phyloP scores from a whole-genome alignment of 1,140 invertebrate genomes.

The Dendroctonus valens region DNA sequence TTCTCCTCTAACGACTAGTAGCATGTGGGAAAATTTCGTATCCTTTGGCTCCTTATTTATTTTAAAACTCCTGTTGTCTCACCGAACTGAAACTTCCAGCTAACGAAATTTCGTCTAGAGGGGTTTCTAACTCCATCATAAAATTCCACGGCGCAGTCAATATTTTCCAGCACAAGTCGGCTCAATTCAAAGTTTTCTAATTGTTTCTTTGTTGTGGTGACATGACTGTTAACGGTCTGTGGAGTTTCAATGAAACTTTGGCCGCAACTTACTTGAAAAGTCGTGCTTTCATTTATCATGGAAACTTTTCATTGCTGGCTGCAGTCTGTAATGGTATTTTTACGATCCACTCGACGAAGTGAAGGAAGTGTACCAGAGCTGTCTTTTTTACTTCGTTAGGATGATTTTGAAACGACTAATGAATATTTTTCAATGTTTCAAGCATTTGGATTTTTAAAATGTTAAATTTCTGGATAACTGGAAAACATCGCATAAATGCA shows the following conservation, averaged over 20 bases:
- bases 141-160: too few species aligned
- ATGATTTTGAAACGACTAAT: too few species aligned
- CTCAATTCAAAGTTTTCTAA: conserved; percentile 28
- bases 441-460: background rate
- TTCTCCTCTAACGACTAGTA: too few species aligned
- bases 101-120: too few species aligned
- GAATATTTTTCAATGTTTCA: background rate
- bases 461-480: background rate
- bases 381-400: background rate
- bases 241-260: conserved; percentile 31
- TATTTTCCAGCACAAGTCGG: background rate
- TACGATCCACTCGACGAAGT: conserved; percentile 21
- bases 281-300: conserved; percentile 32
- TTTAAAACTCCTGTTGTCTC: too few species aligned
- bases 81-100: too few species aligned
- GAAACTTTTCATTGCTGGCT: conserved; percentile 13
- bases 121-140: too few species aligned
- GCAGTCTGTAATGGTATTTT: conserved; percentile 26
- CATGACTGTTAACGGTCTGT: conserved; percentile 27
- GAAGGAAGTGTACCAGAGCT: conserved; percentile 6
- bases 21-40: too few species aligned
- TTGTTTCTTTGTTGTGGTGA: conserved; percentile 31
- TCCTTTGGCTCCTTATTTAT: too few species aligned
- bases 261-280: conserved; percentile 26
- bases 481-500: too few species aligned